phyloP scores from a whole-genome alignment of 2,113 vertebrate species.

The Cynoglossus semilaevis region DNA sequence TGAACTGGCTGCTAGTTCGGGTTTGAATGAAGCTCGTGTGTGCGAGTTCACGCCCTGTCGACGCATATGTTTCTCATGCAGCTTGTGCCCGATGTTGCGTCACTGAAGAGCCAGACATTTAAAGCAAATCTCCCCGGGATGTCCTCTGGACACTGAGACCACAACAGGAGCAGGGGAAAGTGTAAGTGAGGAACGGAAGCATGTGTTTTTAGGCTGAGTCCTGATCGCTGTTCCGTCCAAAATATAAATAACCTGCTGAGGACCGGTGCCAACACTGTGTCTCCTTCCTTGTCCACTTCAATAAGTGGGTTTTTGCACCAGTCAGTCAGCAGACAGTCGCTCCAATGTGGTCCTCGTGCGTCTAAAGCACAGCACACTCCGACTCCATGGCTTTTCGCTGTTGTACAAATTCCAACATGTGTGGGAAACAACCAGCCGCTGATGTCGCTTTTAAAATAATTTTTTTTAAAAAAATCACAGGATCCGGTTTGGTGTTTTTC shows the following conservation, averaged over 20 bases:
- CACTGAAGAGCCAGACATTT: slow-evolving; percentile 32
- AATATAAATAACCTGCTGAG: slow-evolving; percentile 21
- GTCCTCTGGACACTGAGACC: background rate
- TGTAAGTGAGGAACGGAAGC: background rate
- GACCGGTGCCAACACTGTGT: slow-evolving; percentile 55
- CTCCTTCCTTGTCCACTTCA: slow-evolving; percentile 50
- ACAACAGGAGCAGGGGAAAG: slow-evolving; percentile 17
- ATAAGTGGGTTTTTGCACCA: background rate
- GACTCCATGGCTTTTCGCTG: slow-evolving; percentile 21
- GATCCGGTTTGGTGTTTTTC: background rate
- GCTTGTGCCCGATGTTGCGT: slow-evolving; percentile 59
- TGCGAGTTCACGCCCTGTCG: slow-evolving; percentile 73
- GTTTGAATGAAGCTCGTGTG: slow-evolving; percentile 34
- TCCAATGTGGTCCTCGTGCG: too few relatives aligned
- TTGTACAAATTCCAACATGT: slow-evolving; percentile 42
- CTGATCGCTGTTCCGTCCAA: slow-evolving; percentile 44
- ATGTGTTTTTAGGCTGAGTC: slow-evolving; percentile 28
- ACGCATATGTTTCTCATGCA: slow-evolving; percentile 58
- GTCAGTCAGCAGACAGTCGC: too few relatives aligned
- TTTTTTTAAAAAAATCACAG: background rate
- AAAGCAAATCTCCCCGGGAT: slow-evolving; percentile 20
- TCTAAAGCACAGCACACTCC: background rate
- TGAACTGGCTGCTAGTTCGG: slow-evolving; percentile 23
- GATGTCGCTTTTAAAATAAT: slow-evolving; percentile 17
- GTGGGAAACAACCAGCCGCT: slow-evolving; percentile 31